These are phyloP conservation scores for Pseudopleuronectes americanus DNA, from an alignment of 2,797 vertebrate genomes.

Conservation along the genomic window DNA sequence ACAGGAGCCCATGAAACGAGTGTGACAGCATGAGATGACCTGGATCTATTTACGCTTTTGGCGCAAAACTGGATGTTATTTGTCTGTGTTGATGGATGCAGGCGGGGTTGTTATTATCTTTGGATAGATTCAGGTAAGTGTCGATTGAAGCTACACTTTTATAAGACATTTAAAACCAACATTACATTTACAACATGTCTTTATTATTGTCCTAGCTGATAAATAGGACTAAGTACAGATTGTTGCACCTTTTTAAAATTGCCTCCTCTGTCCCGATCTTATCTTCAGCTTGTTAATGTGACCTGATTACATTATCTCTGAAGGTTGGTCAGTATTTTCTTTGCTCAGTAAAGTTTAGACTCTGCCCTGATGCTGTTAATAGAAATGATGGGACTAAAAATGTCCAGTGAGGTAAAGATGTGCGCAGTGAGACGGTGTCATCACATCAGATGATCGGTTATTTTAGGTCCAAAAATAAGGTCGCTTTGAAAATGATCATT, in stretches of 20 bases:
- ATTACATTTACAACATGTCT: constrained; percentile 2
- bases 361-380: constrained; percentile 16
- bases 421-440: constrained; percentile 69
- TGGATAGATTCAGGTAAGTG: constrained; percentile 70
- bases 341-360: constrained; percentile 9
- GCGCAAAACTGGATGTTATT: constrained; percentile 53
- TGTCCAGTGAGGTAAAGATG: constrained; percentile 46
- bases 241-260: neutral
- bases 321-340: neutral
- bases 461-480: constrained; percentile 81
- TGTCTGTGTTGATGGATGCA: constrained; percentile 47
- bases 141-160: constrained; percentile 1
- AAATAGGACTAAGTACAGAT: neutral
- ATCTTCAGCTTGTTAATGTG: neutral
- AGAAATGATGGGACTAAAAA: constrained; percentile 38
- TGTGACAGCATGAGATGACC: constrained; percentile 28
- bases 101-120: constrained; percentile 27
- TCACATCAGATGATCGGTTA: constrained; percentile 77
- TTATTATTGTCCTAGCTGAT: constrained; percentile 7
- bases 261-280: neutral
- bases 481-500: constrained; percentile 54
- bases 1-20: constrained; percentile 49
- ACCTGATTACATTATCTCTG: neutral
- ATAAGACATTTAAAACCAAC: constrained; percentile 4
- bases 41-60: constrained; percentile 15